Evolutionary conservation across 2,113 vertebrate genomes (phyloP).

Genomic region (Lonchura striata): DNA sequence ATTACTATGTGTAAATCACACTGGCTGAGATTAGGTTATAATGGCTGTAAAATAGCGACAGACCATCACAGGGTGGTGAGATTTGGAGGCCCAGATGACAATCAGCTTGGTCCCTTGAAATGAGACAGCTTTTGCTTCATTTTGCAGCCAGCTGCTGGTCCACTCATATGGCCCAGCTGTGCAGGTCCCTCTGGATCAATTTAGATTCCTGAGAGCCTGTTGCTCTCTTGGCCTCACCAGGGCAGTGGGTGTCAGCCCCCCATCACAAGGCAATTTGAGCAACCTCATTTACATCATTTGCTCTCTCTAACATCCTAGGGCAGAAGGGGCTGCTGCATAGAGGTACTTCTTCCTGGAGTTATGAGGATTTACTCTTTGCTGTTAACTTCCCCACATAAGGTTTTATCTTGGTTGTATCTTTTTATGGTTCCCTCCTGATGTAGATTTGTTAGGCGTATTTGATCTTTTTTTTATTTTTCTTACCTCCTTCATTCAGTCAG

Average conservation of each 20-base stretch:
- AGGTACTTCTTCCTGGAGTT: not conserved
- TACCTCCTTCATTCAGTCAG: fast-evolving
- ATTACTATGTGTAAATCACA: conserved; percentile 60
- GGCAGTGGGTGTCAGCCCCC: not conserved
- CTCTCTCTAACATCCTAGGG: not conserved
- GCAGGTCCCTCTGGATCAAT: not conserved
- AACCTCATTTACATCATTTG: not conserved
- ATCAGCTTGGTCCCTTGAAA: not conserved
- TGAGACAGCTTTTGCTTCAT: not conserved
- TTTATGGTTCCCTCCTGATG: conserved; percentile 18
- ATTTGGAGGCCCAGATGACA: not conserved
- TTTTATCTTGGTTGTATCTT: conserved; percentile 41
- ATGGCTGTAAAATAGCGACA: conserved; percentile 37
- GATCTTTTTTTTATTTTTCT: not conserved
- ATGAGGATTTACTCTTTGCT: not conserved
- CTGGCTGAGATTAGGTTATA: conserved; percentile 42
- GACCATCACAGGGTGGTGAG: not conserved
- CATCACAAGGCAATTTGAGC: fast-evolving
- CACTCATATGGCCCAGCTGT: not conserved
- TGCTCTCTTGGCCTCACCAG: not conserved
- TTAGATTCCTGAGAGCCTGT: not conserved
- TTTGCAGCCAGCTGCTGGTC: not conserved
- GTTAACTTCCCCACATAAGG: conserved; percentile 32
- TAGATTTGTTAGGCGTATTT: conserved; percentile 3
- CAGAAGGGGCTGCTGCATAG: not conserved